A percentile compares a stretch with the other conserved stretches of the same genome.
phyloP scores from a whole-genome alignment of 2,797 vertebrate species.

The Cirrhinus molitorella region DNA sequence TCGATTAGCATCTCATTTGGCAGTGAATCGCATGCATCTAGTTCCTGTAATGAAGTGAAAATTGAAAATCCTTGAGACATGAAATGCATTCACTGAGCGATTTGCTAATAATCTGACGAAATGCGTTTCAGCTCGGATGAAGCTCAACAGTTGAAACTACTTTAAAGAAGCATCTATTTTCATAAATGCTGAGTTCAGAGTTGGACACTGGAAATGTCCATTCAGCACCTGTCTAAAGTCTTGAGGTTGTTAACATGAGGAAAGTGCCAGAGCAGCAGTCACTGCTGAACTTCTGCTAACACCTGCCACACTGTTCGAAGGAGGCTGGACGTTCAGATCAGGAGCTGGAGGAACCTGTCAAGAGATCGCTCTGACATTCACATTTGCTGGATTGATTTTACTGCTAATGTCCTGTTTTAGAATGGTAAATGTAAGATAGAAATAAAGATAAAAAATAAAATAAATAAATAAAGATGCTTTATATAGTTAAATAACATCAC shows the following conservation, averaged over 20 bases:
- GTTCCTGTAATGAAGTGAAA: slow-evolving; percentile 47
- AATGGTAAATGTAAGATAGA: neutral
- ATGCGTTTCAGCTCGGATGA: neutral
- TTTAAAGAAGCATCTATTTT: slow-evolving; percentile 29
- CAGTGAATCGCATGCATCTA: slow-evolving; percentile 17
- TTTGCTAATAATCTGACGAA: slow-evolving; percentile 1
- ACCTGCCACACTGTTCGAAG: neutral
- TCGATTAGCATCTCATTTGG: slow-evolving; percentile 54
- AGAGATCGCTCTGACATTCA: neutral
- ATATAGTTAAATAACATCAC: neutral
- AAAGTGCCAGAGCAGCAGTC: slow-evolving; percentile 15
- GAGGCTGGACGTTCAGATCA: neutral
- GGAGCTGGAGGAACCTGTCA: neutral
- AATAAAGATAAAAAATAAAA: too few species aligned
- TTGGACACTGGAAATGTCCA: slow-evolving; percentile 14
- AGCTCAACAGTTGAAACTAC: neutral
- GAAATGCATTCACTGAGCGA: slow-evolving; percentile 21
- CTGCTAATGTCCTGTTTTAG: neutral
- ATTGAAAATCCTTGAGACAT: slow-evolving; percentile 44
- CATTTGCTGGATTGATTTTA: neutral
- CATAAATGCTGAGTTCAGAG: slow-evolving; percentile 10
- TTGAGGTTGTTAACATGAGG: neutral
- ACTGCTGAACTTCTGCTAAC: neutral
- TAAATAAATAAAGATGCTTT: neutral
- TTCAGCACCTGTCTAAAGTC: slow-evolving; percentile 24